A percentile compares a stretch with the other conserved stretches of the same genome.
Conservation (phyloP, 2,113 vertebrate genomes). For the Rhinopomastus cyanomelas region DNA sequence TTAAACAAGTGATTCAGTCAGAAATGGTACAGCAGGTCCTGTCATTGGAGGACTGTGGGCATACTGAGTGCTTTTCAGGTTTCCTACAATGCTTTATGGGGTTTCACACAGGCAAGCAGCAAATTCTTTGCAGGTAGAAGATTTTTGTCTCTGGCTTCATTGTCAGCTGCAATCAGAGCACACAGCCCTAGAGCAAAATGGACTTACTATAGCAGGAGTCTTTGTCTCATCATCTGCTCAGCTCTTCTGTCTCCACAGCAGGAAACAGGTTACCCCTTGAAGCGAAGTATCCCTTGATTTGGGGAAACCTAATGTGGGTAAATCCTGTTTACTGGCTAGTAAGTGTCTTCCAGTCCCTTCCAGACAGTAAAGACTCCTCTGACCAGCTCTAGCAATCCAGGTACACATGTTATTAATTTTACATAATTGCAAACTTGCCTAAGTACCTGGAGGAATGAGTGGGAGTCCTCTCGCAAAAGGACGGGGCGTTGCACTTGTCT, state of each 20-base stretch:
- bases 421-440: not conserved
- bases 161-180: not conserved
- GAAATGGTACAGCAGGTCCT: not conserved
- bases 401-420: not conserved
- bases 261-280: not conserved
- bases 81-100: not conserved
- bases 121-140: not conserved
- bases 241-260: not conserved
- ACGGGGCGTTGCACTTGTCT: not conserved
- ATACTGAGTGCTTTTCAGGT: not conserved
- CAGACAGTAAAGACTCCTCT: not conserved
- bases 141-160: not conserved
- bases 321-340: not conserved
- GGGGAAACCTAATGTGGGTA: not conserved
- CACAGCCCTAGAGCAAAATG: not conserved
- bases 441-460: slow-evolving; percentile 6
- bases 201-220: not conserved
- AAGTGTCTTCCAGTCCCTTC: not conserved
- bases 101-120: not conserved
- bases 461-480: not conserved
- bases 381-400: slow-evolving; percentile 1
- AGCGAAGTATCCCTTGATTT: not conserved
- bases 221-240: not conserved
- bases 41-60: not conserved
- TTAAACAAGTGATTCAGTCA: not conserved